Conservation (phyloP, 2,797 vertebrate genomes). For the Cheirogaleus major region DNA sequence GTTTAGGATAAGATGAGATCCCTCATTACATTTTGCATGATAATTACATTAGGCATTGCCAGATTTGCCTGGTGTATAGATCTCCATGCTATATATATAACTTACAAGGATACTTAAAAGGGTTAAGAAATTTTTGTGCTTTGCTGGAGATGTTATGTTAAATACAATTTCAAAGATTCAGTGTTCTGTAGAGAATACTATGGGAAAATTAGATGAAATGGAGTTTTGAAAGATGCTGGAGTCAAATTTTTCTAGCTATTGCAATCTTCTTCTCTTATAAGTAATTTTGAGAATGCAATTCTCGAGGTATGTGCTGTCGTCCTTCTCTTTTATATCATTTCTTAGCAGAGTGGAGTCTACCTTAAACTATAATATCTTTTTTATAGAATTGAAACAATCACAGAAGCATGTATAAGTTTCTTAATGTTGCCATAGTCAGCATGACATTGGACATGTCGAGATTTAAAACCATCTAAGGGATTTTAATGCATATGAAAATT, state of each 20-base stretch:
- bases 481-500: not conserved
- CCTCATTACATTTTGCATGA: not conserved
- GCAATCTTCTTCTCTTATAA: slow-evolving; percentile 9
- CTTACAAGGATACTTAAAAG: not conserved
- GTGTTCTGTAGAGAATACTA: slow-evolving; percentile 35
- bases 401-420: not conserved
- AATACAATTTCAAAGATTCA: slow-evolving; percentile 15
- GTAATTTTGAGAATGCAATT: not conserved
- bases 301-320: not conserved
- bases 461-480: not conserved
- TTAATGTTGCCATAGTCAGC: not conserved
- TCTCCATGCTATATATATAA: not conserved
- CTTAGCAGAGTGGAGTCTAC: not conserved
- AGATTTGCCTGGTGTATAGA: not conserved
- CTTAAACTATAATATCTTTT: not conserved
- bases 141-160: slow-evolving; percentile 61
- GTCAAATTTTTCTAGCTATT: slow-evolving; percentile 32
- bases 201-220: slow-evolving; percentile 54
- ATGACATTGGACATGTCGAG: not conserved
- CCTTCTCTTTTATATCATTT: not conserved
- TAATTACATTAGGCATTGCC: not conserved
- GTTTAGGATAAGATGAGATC: not conserved
- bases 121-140: slow-evolving; percentile 25
- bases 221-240: slow-evolving; percentile 64
- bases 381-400: not conserved